A percentile compares a stretch with the other conserved stretches of the same genome.
phyloP scores from a whole-genome alignment of 1,140 invertebrate genomes.

The Stenopsyche tienmushanensis region DNA sequence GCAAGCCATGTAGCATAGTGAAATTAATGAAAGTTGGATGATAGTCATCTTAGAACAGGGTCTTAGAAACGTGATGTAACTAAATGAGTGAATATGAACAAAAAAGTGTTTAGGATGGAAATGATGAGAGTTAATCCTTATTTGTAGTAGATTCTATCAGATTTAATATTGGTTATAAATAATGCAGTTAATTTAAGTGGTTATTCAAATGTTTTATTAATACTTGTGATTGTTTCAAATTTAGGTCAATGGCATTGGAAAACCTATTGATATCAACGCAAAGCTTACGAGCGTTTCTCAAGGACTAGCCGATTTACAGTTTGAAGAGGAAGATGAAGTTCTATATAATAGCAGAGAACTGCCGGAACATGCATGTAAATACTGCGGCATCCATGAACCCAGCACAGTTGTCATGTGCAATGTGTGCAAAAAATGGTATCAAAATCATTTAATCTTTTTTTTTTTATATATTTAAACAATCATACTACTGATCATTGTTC shows the following conservation, averaged over 20 bases:
- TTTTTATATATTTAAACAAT: background rate
- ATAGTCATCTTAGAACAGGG: too few species aligned
- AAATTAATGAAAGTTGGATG: too few species aligned
- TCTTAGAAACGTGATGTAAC: too few species aligned
- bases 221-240: constrained; percentile 41
- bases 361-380: constrained; percentile 94
- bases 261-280: constrained; percentile 59
- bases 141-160: too few species aligned
- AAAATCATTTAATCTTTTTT: too few species aligned
- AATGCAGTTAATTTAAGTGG: too few species aligned
- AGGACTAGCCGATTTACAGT: constrained; percentile 78
- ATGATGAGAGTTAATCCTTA: too few species aligned
- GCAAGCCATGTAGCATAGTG: too few species aligned
- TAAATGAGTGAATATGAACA: too few species aligned
- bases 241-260: constrained; percentile 67
- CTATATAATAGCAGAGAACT: constrained; percentile 86
- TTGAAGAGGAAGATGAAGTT: constrained; percentile 85
- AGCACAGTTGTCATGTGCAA: constrained; percentile 98
- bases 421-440: constrained; percentile 93
- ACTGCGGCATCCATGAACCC: constrained; percentile 98
- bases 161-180: too few species aligned
- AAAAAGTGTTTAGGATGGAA: too few species aligned
- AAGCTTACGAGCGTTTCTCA: constrained; percentile 72
- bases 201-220: too few species aligned
- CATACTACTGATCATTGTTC: background rate